phyloP scores from a whole-genome alignment of 2,888 invertebrate genomes.

The Neoaliturus tenellus region DNA sequence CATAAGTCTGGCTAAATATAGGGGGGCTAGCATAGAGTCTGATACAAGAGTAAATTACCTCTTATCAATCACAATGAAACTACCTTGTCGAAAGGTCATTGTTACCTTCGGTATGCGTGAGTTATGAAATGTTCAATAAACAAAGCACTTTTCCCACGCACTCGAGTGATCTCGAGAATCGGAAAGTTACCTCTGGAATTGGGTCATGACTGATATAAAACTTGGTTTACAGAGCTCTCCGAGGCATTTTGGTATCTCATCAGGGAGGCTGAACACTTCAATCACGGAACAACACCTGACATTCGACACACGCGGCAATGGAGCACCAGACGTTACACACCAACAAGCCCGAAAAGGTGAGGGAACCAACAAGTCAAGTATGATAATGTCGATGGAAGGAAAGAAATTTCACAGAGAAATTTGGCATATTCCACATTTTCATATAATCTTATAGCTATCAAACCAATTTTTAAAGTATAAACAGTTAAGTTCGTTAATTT shows the following conservation, averaged over 20 bases:
- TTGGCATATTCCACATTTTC: too few species aligned
- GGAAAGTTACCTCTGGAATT: slow-evolving; percentile 2
- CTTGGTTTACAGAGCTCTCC: slow-evolving; percentile 5
- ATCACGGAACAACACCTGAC: background rate
- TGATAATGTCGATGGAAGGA: too few species aligned
- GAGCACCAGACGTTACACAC: background rate
- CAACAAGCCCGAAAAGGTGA: slow-evolving; percentile 4
- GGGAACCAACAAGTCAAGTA: too few species aligned
- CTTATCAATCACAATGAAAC: too few species aligned
- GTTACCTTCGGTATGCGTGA: background rate
- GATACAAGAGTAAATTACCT: too few species aligned
- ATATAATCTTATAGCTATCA: too few species aligned
- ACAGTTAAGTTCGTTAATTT: too few species aligned
- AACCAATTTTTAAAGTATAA: too few species aligned
- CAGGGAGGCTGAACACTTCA: slow-evolving; percentile 19
- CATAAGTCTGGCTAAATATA: too few species aligned
- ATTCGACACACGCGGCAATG: background rate
- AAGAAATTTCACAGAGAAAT: too few species aligned
- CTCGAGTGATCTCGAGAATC: background rate
- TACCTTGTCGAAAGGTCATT: background rate
- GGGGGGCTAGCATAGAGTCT: too few species aligned
- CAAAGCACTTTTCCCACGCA: background rate
- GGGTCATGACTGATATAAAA: slow-evolving; percentile 19
- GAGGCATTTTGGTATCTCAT: background rate
- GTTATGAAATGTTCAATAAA: background rate